These are phyloP conservation scores for Oryzias javanicus DNA, from an alignment of 2,113 vertebrate genomes.

Conservation along the genomic window DNA sequence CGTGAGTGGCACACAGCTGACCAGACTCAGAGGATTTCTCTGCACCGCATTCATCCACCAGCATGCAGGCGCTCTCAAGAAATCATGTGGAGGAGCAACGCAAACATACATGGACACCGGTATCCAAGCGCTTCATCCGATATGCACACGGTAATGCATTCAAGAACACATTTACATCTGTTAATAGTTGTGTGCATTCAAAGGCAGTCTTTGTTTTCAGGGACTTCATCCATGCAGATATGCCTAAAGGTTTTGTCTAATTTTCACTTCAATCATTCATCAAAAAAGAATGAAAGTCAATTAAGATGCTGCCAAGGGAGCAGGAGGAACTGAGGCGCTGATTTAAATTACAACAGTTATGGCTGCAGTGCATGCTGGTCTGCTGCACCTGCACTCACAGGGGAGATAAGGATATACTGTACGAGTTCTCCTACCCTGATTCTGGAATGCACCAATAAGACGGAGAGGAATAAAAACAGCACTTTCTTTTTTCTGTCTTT, in stretches of 20 bases:
- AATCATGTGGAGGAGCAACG: too few relatives aligned
- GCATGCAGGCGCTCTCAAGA: neutral
- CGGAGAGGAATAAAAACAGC: neutral
- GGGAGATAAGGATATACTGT: neutral
- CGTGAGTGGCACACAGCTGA: constrained; percentile 40
- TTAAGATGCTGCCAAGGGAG: neutral
- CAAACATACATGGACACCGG: constrained; percentile 2
- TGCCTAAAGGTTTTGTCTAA: constrained; percentile 1
- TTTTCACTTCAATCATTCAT: neutral
- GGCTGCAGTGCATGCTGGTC: constrained; percentile 21
- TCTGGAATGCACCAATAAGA: neutral
- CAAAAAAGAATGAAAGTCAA: neutral
- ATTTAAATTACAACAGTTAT: constrained; percentile 7
- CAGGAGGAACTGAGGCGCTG: neutral
- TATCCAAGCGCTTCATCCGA: constrained; percentile 35
- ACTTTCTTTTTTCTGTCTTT: too few relatives aligned
- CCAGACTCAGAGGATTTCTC: constrained; percentile 22
- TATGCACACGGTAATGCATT: constrained; percentile 48
- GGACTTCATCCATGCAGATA: neutral
- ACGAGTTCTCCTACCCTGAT: constrained; percentile 3
- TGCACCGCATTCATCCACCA: constrained; percentile 4
- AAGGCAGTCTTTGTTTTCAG: constrained; percentile 9
- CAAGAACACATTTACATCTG: constrained; percentile 14
- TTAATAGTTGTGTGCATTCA: constrained; percentile 2
- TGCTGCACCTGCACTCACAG: constrained; percentile 7